Conservation (phyloP, 2,113 vertebrate species). For the Corythornis madagascariensis region DNA sequence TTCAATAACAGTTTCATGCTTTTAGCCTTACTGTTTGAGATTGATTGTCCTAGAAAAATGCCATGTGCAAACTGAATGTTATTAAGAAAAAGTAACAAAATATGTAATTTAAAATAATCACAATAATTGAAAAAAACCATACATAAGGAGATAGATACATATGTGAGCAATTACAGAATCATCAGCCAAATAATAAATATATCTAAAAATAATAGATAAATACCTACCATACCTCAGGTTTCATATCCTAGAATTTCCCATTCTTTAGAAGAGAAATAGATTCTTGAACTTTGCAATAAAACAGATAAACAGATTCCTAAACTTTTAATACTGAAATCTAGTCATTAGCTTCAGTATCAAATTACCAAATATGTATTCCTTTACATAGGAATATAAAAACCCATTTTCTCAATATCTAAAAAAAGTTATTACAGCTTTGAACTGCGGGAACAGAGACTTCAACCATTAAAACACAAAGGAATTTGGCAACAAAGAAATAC, state of each 20-base stretch:
- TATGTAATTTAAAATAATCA: background rate
- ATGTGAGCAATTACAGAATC: background rate
- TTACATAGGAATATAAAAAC: background rate
- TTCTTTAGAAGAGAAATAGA: background rate
- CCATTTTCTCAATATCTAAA: background rate
- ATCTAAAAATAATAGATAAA: background rate
- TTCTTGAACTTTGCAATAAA: background rate
- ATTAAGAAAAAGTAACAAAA: background rate
- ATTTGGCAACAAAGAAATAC: rapidly evolving
- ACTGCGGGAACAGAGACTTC: rapidly evolving
- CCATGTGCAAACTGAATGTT: background rate
- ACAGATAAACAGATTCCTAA: background rate
- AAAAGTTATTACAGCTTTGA: background rate
- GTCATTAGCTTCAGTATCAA: background rate
- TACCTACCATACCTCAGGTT: background rate
- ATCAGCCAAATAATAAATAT: background rate
- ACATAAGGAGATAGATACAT: background rate
- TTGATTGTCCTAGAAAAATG: background rate
- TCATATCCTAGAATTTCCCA: background rate
- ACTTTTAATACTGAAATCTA: background rate
- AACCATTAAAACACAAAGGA: rapidly evolving
- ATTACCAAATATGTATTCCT: background rate
- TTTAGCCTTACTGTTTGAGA: background rate
- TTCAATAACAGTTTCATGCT: background rate
- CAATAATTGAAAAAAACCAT: background rate